A percentile compares a stretch with the other conserved stretches of the same genome.
These are phyloP conservation scores for Lycodopsis pacificus DNA, from an alignment of 2,797 vertebrate species.

Conservation along the genomic window DNA sequence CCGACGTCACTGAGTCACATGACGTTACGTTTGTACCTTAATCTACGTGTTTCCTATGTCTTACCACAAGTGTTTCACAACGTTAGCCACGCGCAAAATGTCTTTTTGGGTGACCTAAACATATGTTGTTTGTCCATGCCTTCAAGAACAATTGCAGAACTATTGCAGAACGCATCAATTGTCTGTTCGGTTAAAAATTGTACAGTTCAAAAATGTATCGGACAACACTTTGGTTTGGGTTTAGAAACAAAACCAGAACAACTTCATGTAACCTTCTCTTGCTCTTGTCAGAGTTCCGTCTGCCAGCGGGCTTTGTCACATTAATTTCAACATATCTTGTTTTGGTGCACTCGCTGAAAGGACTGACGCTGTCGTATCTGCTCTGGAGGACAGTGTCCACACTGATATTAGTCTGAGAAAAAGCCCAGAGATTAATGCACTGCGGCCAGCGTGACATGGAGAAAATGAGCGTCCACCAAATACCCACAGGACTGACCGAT, in stretches of 20 bases:
- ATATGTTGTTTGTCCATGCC: not conserved
- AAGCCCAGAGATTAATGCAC: slow-evolving; percentile 3
- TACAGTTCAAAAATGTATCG: not conserved
- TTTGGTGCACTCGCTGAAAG: not conserved
- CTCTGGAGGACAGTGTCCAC: not conserved
- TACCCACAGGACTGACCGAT: not conserved
- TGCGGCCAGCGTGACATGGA: not conserved
- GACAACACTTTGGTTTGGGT: not conserved
- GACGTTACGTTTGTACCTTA: not conserved
- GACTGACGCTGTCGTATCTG: not conserved
- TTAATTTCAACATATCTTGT: not conserved
- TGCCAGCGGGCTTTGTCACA: not conserved
- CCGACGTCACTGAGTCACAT: not conserved
- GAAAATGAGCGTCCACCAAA: slow-evolving; percentile 12
- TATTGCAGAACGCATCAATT: not conserved
- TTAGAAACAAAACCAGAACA: not conserved
- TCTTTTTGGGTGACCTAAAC: not conserved
- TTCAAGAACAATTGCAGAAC: not conserved
- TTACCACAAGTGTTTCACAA: not conserved
- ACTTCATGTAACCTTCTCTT: not conserved
- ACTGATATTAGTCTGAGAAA: not conserved
- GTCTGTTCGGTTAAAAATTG: not conserved
- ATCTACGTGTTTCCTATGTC: not conserved
- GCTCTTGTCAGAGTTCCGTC: not conserved
- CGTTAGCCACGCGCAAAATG: not conserved